Conservation (phyloP, 2,113 vertebrate species). For the Oryzias celebensis region DNA sequence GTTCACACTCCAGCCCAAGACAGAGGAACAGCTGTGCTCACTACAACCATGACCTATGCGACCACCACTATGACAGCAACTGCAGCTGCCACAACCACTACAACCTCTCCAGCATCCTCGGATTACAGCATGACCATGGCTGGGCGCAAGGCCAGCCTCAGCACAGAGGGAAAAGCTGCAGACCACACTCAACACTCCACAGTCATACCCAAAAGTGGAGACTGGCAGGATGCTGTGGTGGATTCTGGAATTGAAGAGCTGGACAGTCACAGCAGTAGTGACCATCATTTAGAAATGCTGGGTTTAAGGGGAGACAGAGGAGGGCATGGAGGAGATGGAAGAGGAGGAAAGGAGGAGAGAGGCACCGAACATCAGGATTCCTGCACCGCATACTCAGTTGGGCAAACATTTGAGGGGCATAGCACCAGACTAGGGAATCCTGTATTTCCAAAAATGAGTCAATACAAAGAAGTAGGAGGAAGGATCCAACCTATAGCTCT, state of each 20-base stretch:
- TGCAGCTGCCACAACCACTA: constrained; percentile 58
- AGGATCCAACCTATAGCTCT: constrained; percentile 56
- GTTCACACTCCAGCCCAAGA: constrained; percentile 59
- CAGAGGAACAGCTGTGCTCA: constrained; percentile 66
- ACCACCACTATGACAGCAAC: constrained; percentile 73
- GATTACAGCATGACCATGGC: constrained; percentile 51
- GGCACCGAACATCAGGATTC: constrained; percentile 80
- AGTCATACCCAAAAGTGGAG: constrained; percentile 57
- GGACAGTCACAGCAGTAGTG: constrained; percentile 89
- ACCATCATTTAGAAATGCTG: constrained; percentile 87
- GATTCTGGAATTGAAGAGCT: constrained; percentile 91
- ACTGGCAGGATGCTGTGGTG: constrained; percentile 81
- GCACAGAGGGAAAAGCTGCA: constrained; percentile 32
- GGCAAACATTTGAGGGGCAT: constrained; percentile 80
- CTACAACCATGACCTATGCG: constrained; percentile 73
- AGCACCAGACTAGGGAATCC: constrained; percentile 68
- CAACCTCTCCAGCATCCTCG: constrained; percentile 60
- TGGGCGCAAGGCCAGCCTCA: constrained; percentile 29
- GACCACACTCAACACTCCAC: constrained; percentile 46
- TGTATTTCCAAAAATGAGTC: constrained; percentile 70
- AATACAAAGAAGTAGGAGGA: constrained; percentile 62
- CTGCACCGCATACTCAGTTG: constrained; percentile 81
- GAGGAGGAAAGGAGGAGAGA: constrained; percentile 54
- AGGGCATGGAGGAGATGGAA: constrained; percentile 40
- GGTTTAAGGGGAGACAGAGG: constrained; percentile 64